Base-by-base conservation (phyloP, 1,140 invertebrate species). In the Chrysopa pallens region DNA sequence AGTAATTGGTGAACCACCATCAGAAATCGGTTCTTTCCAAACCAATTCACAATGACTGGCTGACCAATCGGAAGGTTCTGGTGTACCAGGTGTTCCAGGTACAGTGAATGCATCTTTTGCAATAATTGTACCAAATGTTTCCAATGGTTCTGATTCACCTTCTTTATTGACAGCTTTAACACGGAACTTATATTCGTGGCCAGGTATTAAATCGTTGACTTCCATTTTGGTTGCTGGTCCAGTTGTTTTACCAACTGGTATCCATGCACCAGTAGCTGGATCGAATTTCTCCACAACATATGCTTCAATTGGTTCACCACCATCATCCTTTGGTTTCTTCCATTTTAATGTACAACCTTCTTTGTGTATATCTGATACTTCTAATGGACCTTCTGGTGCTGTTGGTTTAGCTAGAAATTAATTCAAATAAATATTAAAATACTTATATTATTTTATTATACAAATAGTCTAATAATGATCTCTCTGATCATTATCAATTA, bases 301-400 rank as follows among this genome's bases (percentile, higher is more conserved):
- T 29, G 78, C 80, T 53, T 92, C 88, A 50, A 97, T 81, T 3
- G 89, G 89, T 57, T 92, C 83, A 8, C 95, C 95, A 44, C 95
- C 95, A 61, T 98, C 93, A 61, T 98, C 94, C 57, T 91, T 95
- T 1, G 93, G 92, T 62, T 87, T 82, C 58, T 95, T 94, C 95
- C 95, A 98, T 57, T 90, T 89, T 3, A 98, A 70, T 42, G 84
- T 95, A 63, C 89, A 93, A 29, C 86, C 87, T 50, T 97, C 90
- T 51, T 93, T 94, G 68, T 87, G 74, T 37, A 98, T 76, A 55
- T 96, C 90, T 2, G 84, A 82, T n/a, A 97, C 88, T 59, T 94
- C 89, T 3, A 97, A 60, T 7, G 93, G 94, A 36, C 92, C 93
- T 68, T 94, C 87, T 1, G 94, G 94, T 55, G 84, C 82, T 15